These are phyloP conservation scores for Drosophila mimica DNA, from an alignment of 2,888 invertebrate genomes.

Conservation along the genomic window DNA sequence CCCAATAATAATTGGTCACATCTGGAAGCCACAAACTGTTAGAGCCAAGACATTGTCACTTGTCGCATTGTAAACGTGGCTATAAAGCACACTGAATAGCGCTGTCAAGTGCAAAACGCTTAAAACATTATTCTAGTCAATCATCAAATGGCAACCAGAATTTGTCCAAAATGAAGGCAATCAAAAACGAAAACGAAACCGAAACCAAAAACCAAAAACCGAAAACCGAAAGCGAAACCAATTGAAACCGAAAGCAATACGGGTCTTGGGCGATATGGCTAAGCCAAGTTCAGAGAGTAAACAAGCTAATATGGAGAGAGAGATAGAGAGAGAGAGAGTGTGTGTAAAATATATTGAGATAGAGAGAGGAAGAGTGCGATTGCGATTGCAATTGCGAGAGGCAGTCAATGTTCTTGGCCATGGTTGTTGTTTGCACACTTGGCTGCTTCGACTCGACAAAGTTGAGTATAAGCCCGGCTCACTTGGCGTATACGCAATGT, in stretches of 20 bases:
- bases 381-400: conserved; percentile 3
- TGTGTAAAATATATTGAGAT: background rate
- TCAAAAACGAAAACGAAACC: conserved; percentile 47
- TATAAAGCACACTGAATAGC: conserved; percentile 37
- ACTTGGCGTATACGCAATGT: conserved; percentile 77
- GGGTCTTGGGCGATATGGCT: conserved; percentile 29
- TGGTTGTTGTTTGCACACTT: conserved; percentile 74
- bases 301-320: background rate
- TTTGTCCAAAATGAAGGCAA: conserved; percentile 62
- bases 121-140: conserved; percentile 55
- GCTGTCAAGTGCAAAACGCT: conserved; percentile 72
- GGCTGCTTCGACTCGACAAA: conserved; percentile 56
- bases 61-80: conserved; percentile 46
- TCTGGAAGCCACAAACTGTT: conserved; percentile 19
- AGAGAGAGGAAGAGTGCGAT: conserved; percentile 12
- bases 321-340: background rate
- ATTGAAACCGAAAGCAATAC: conserved; percentile 39
- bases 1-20: conserved; percentile 32
- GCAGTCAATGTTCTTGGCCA: conserved; percentile 74
- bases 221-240: conserved; percentile 35
- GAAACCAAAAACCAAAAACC: conserved; percentile 34
- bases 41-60: conserved; percentile 30
- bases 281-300: conserved; percentile 71
- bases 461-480: conserved; percentile 33
- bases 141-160: conserved; percentile 42